Conservation (phyloP, 1,140 invertebrate species). For the Drosophila chauvacae region DNA sequence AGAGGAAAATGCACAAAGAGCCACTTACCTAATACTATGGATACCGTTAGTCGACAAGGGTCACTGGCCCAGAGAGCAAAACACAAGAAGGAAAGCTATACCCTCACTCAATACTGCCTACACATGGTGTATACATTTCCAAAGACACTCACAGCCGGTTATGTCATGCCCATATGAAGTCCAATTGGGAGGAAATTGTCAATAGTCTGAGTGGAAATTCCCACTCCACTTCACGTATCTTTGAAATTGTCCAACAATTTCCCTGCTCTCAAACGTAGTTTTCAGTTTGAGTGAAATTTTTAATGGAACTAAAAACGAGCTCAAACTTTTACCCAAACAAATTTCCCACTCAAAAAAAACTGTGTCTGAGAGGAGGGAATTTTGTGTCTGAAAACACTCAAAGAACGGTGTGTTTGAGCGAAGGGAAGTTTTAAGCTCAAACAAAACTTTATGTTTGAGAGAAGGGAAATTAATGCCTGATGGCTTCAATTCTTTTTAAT, state of each 20-base stretch:
- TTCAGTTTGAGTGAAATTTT: slow-evolving; percentile 14
- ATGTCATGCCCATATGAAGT: slow-evolving; percentile 61
- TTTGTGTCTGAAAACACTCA: neutral
- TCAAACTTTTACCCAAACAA: neutral
- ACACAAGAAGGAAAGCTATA: slow-evolving; percentile 42
- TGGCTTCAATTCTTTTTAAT: neutral
- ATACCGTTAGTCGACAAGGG: slow-evolving; percentile 72
- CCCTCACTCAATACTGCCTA: slow-evolving; percentile 6
- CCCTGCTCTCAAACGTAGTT: neutral
- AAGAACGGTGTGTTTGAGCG: neutral
- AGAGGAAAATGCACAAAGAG: slow-evolving; percentile 20
- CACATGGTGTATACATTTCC: neutral
- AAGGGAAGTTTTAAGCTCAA: neutral
- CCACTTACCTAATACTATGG: slow-evolving; percentile 77
- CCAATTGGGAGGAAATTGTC: slow-evolving; percentile 51
- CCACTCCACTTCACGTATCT: neutral
- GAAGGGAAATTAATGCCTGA: neutral
- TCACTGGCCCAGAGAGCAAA: slow-evolving; percentile 66
- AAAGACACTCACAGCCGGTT: slow-evolving; percentile 45
- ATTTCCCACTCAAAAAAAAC: neutral
- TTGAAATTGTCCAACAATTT: neutral
- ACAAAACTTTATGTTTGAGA: neutral
- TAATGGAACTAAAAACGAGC: neutral
- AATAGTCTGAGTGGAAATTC: slow-evolving; percentile 2
- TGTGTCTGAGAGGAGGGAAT: neutral